phyloP scores from a whole-genome alignment of 1,140 invertebrate genomes.

The Liolophura sinensis region DNA sequence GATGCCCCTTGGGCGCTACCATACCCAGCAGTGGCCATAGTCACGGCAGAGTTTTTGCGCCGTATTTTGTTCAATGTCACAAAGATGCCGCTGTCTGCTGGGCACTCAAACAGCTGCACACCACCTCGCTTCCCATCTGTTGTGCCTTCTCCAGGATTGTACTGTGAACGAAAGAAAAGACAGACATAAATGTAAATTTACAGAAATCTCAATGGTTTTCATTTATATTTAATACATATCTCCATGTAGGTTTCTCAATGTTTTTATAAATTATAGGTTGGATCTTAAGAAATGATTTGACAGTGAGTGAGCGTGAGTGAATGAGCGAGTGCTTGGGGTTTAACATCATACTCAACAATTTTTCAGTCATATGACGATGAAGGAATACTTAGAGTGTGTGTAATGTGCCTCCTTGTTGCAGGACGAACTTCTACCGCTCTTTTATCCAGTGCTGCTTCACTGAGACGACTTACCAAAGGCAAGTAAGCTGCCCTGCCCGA shows the following conservation, averaged over 20 bases:
- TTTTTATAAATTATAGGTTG: not conserved
- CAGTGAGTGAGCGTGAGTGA: too few relatives aligned
- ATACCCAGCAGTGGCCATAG: slow-evolving; percentile 8
- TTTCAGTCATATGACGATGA: too few relatives aligned
- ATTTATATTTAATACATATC: not conserved
- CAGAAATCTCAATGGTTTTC: not conserved
- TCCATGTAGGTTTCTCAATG: too few relatives aligned
- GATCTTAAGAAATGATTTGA: not conserved
- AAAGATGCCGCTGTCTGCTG: slow-evolving; percentile 46
- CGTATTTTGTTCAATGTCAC: slow-evolving; percentile 44
- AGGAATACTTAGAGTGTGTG: too few relatives aligned
- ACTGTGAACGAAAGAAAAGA: slow-evolving; percentile 20
- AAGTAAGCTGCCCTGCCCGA: too few relatives aligned
- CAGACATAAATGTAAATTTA: slow-evolving; percentile 4
- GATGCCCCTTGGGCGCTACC: not conserved
- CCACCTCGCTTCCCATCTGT: slow-evolving; percentile 46
- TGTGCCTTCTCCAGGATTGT: slow-evolving; percentile 38
- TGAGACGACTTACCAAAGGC: too few relatives aligned
- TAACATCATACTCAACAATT: too few relatives aligned
- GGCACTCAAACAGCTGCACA: slow-evolving; percentile 41
- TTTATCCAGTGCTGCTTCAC: too few relatives aligned
- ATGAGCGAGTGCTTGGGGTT: too few relatives aligned
- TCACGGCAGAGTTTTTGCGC: slow-evolving; percentile 8
- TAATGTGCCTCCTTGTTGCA: too few relatives aligned
- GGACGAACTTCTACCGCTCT: too few relatives aligned